Evolutionary conservation across 2,888 invertebrate genomes (phyloP).

Genomic region (Monopis laevigella): DNA sequence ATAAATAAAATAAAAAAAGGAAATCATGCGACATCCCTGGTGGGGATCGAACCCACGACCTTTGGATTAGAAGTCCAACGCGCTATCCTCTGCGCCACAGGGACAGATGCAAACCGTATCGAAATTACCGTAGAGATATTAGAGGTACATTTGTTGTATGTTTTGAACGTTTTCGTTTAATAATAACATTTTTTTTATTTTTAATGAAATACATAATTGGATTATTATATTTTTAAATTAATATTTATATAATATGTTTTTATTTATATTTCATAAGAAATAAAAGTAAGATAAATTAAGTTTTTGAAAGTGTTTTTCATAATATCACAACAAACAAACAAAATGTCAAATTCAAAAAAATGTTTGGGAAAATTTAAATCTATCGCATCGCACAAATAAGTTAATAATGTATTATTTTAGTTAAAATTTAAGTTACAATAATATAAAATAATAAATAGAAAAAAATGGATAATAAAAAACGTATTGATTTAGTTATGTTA

Average conservation of each 20-base stretch:
- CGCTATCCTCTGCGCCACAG: constrained; percentile 90
- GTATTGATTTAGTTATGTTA: constrained; percentile 17
- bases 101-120: constrained; percentile 50
- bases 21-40: constrained; percentile 70
- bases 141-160: no score
- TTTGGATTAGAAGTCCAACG: constrained; percentile 92
- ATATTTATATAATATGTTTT: not conserved
- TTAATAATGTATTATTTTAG: constrained; percentile 17
- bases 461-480: constrained; percentile 30
- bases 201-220: not conserved
- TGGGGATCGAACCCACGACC: constrained; percentile 90
- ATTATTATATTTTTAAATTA: not conserved
- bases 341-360: constrained; percentile 30
- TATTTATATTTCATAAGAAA: not conserved
- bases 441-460: constrained; percentile 18
- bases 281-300: not conserved
- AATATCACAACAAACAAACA: not conserved
- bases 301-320: not conserved
- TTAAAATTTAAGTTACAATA: constrained; percentile 24
- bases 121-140: constrained; percentile 2
- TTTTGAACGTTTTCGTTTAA: no score
- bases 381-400: constrained; percentile 58
- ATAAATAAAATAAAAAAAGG: constrained; percentile 17
- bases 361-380: constrained; percentile 54
- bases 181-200: not conserved